These are phyloP conservation scores for Gymnoscelis rufifasciata DNA, from an alignment of 2,888 invertebrate species.

Conservation along the genomic window DNA sequence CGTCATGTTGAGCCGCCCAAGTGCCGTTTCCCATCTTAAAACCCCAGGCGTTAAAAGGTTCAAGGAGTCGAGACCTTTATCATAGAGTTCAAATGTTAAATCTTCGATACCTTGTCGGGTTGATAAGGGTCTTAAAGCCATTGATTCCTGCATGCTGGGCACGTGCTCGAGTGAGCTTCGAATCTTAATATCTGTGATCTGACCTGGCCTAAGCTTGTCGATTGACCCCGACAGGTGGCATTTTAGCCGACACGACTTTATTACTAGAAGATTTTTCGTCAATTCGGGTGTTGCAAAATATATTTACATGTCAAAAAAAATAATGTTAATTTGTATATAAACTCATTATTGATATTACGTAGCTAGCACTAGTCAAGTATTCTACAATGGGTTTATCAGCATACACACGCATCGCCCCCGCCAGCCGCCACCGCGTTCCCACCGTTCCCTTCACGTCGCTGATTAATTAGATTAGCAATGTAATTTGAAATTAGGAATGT, in stretches of 20 bases:
- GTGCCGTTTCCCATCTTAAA: background rate
- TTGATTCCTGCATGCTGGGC: conserved; percentile 13
- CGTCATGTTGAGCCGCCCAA: background rate
- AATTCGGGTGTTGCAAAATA: no score
- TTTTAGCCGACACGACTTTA: no score
- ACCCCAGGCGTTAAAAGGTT: background rate
- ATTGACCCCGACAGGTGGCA: background rate
- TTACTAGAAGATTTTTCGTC: no score
- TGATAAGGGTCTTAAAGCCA: conserved; percentile 20
- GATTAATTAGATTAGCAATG: no score
- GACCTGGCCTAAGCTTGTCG: conserved; percentile 1
- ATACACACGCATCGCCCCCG: no score
- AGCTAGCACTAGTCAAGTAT: no score
- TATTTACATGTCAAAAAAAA: no score
- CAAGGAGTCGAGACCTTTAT: background rate
- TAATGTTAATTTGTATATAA: background rate
- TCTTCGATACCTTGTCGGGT: conserved; percentile 11
- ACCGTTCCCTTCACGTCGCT: no score
- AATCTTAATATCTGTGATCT: conserved; percentile 16
- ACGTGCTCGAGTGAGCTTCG: conserved; percentile 14
- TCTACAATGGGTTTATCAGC: no score
- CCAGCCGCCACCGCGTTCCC: no score
- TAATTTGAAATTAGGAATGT: no score
- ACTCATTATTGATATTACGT: no score
- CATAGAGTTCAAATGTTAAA: conserved; percentile 6